A percentile compares a stretch with the other conserved stretches of the same genome.
Evolutionary conservation across 2,888 invertebrate species (phyloP).

Genomic region (Clusia tigrina): DNA sequence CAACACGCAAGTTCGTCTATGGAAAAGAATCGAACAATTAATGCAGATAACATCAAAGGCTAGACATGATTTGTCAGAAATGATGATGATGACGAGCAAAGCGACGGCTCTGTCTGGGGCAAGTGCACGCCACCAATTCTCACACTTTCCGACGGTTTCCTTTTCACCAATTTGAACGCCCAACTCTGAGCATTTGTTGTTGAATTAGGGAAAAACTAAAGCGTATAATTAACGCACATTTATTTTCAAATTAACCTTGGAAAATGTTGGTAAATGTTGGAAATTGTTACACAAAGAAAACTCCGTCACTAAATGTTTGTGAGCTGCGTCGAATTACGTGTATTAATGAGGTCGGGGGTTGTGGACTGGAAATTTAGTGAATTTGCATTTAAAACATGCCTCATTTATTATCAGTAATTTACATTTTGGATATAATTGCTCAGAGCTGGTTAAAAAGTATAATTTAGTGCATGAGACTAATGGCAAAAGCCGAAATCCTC

Average conservation of each 20-base stretch:
- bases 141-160: conserved; percentile 32
- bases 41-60: conserved; percentile 52
- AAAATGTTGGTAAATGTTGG: no score
- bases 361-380: no score
- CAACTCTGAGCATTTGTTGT: neutral
- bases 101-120: conserved; percentile 10
- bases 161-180: neutral
- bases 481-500: no score
- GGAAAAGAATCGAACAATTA: conserved; percentile 19
- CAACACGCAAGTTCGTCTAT: conserved; percentile 27
- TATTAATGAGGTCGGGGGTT: no score
- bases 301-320: no score
- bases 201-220: conserved; percentile 30
- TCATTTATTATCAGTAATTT: no score
- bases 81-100: neutral
- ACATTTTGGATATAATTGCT: no score
- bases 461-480: no score
- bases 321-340: no score
- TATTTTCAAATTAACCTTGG: conserved; percentile 50
- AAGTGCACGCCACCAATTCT: conserved; percentile 46
- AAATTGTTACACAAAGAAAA: no score
- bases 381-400: no score
- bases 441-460: no score
- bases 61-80: conserved; percentile 52
- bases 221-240: conserved; percentile 57